A percentile compares a stretch with the other conserved stretches of the same genome.
Evolutionary conservation across 2,797 vertebrate genomes (phyloP).

Genomic region (Galagoides demidoff): DNA sequence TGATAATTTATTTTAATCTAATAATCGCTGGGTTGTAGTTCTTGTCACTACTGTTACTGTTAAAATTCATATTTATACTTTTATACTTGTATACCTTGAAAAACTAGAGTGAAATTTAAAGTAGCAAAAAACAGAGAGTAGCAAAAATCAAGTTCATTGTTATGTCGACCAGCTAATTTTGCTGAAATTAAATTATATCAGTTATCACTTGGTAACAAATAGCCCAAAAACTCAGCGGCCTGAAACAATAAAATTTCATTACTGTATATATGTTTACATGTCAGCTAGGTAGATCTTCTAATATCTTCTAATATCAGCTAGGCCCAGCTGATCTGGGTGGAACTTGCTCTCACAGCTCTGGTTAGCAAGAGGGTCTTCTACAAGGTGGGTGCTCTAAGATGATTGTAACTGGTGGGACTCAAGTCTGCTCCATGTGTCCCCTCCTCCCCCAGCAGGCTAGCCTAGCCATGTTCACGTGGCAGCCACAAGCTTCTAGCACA

Average conservation of each 20-base stretch:
- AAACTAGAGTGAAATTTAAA: slow-evolving; percentile 9
- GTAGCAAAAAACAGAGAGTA: neutral
- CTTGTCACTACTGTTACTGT: neutral
- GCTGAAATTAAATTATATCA: neutral
- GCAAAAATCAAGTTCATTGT: neutral
- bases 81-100: neutral
- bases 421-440: neutral
- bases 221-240: neutral
- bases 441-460: neutral
- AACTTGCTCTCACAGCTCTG: neutral
- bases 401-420: neutral
- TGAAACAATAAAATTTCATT: neutral
- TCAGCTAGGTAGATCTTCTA: neutral
- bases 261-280: neutral
- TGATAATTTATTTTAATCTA: neutral
- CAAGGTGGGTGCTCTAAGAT: neutral
- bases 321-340: neutral
- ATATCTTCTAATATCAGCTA: neutral
- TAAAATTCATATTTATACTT: neutral
- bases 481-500: neutral
- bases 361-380: neutral
- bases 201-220: neutral
- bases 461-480: accelerated
- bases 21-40: neutral
- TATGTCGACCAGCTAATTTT: slow-evolving; percentile 16